Evolutionary conservation across 2,888 invertebrate genomes (phyloP), one percentile per base, ranked within the genome.

Genomic region (Fragum whitleyi): DNA sequence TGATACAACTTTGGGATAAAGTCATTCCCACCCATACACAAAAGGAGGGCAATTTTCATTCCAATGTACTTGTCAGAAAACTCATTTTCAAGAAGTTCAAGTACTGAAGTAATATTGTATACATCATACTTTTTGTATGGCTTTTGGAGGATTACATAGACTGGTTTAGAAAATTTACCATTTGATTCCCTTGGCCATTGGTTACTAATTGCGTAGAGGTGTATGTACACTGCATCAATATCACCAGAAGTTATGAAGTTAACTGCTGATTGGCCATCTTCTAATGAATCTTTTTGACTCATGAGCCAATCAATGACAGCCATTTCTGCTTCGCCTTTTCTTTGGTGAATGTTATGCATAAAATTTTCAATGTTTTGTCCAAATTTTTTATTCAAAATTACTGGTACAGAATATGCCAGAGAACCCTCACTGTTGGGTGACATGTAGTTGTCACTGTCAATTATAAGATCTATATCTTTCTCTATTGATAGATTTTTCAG

Each of bases 311-410:
- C 42, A 29, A 32, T 19, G 16, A 21, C 21, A 7, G 36, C 36
- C 65, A 73, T 73, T n/a, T 73, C 73, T n/a, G 73, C 51, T 32
- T 73, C 73, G 9, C 62, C 73, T n/a, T 73, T 73, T 21, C 62
- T 11, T 23, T 73, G 73, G 16, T 39, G 21, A n/a, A 39, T 36
- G n/a, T 39, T 23, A 9, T 11, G 2, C 39, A 65, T 36, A 39
- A 14, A 32, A n/a, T 9, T 29, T 28, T 11, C 19, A 23, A 42
- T 28, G 3, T 29, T n/a, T 61, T 29, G 61, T 19, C 29, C 26
- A 2, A n/a, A n/a, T 9, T 9, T 3, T 14, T n/a, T 47, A 3
- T 5, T 47, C 14, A 14, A 47, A 5, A n/a, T n/a, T 19, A 47
- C 47, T 19, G 47, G 47, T 9, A 14, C 14, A 47, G 19, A 47